These are phyloP conservation scores for Sminthurides bifidus DNA, from an alignment of 1,140 invertebrate genomes.

Conservation along the genomic window DNA sequence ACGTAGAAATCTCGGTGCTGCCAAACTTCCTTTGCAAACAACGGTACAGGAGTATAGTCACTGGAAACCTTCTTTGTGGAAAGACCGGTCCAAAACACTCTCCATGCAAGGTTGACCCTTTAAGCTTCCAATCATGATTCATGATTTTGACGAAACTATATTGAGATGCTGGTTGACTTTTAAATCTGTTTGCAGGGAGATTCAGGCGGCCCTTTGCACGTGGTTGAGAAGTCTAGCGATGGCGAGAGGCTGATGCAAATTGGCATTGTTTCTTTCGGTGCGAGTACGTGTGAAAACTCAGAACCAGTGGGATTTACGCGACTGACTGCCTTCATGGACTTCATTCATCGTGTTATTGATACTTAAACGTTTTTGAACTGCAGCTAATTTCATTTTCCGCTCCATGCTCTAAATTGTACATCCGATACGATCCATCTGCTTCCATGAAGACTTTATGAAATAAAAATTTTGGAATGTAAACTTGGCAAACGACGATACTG, in stretches of 20 bases:
- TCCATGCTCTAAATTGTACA: too few relatives aligned
- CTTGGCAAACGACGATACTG: too few relatives aligned
- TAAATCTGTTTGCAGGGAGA: too few relatives aligned
- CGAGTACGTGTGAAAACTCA: constrained; percentile 19
- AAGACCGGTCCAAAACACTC: constrained; percentile 16
- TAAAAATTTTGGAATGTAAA: too few relatives aligned
- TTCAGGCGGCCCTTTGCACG: constrained; percentile 24
- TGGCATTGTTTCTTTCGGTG: constrained; percentile 31
- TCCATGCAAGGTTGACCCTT: constrained; percentile 23
- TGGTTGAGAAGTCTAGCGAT: too few relatives aligned
- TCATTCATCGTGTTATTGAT: constrained; percentile 24
- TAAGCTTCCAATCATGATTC: too few relatives aligned
- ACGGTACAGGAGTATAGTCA: constrained; percentile 23
- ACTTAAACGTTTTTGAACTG: too few relatives aligned
- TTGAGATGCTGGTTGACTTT: too few relatives aligned
- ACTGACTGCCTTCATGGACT: constrained; percentile 27
- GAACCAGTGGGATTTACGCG: constrained; percentile 28
- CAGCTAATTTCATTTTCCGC: too few relatives aligned
- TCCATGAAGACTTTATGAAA: too few relatives aligned
- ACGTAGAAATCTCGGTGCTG: constrained; percentile 19
- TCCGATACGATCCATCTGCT: too few relatives aligned
- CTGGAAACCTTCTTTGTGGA: constrained; percentile 28
- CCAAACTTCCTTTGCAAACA: constrained; percentile 21
- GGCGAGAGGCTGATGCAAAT: constrained; percentile 28
- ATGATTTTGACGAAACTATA: too few relatives aligned